Conservation (phyloP, 2,888 invertebrate genomes). For the Nemurella pictetii region DNA sequence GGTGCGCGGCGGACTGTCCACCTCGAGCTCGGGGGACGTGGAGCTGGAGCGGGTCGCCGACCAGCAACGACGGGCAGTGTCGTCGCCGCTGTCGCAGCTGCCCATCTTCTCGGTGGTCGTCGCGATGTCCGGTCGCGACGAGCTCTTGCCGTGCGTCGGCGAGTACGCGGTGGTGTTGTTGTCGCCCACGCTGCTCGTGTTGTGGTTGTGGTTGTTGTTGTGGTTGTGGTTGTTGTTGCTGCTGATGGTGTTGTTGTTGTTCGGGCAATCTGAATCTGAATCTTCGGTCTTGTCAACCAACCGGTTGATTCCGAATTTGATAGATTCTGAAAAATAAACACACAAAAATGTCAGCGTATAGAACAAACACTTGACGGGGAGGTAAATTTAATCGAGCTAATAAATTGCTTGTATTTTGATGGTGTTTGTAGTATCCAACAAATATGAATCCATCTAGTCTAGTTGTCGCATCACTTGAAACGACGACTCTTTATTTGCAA, state of each 20-base stretch:
- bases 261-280: slow-evolving; percentile 57
- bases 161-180: slow-evolving; percentile 36
- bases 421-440: not conserved
- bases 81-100: slow-evolving; percentile 47
- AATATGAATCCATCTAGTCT: not conserved
- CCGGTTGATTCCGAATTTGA: slow-evolving; percentile 83
- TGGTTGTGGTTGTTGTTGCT: slow-evolving; percentile 43
- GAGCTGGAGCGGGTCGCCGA: slow-evolving; percentile 53
- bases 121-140: slow-evolving; percentile 58
- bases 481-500: not conserved
- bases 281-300: slow-evolving; percentile 69
- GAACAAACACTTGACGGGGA: not conserved
- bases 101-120: slow-evolving; percentile 55
- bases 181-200: slow-evolving; percentile 43
- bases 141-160: not conserved
- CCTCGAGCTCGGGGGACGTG: slow-evolving; percentile 72
- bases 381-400: not conserved
- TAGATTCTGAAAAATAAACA: slow-evolving; percentile 66
- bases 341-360: slow-evolving; percentile 30
- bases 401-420: not conserved
- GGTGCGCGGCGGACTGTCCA: slow-evolving; percentile 69
- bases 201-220: slow-evolving; percentile 53
- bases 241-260: slow-evolving; percentile 52
- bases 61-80: slow-evolving; percentile 49
- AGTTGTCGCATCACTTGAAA: not conserved